Percentiles rank a stretch among this genome's conserved stretches.
These are phyloP conservation scores for Blastomussa wellsi DNA, from an alignment of 92 coral and sea anemone species.

Conservation along the genomic window DNA sequence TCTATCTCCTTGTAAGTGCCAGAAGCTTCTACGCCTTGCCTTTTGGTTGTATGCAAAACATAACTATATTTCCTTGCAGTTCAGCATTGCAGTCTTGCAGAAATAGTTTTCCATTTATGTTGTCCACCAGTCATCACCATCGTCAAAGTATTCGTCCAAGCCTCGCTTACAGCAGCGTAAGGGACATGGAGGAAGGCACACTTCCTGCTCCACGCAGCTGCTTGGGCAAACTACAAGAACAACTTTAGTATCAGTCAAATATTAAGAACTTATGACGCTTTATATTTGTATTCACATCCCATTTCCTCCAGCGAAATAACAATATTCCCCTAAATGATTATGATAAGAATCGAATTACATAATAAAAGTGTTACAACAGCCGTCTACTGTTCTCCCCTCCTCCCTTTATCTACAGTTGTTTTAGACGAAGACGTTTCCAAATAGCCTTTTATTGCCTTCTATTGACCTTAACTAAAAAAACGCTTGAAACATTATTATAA, in stretches of 20 bases:
- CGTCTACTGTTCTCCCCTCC: no score
- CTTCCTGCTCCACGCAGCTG: neutral
- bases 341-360: no score
- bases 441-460: no score
- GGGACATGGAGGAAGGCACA: slow-evolving; percentile 16
- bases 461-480: no score
- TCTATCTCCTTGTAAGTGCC: neutral
- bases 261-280: neutral
- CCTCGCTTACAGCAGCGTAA: slow-evolving; percentile 10
- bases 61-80: neutral
- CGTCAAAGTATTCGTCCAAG: slow-evolving; percentile 5
- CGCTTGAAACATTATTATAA: no score
- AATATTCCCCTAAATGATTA: no score
- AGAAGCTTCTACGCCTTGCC: neutral
- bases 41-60: neutral
- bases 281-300: no score
- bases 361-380: no score
- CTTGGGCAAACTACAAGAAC: slow-evolving; percentile 18
- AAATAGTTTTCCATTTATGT: neutral
- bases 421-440: no score
- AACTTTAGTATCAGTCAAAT: neutral
- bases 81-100: neutral
- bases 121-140: slow-evolving; percentile 4
- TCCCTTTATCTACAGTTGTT: no score
- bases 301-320: no score